Base-by-base conservation (phyloP, 2,797 vertebrate species). In the Pyrocephalus nanus region DNA sequence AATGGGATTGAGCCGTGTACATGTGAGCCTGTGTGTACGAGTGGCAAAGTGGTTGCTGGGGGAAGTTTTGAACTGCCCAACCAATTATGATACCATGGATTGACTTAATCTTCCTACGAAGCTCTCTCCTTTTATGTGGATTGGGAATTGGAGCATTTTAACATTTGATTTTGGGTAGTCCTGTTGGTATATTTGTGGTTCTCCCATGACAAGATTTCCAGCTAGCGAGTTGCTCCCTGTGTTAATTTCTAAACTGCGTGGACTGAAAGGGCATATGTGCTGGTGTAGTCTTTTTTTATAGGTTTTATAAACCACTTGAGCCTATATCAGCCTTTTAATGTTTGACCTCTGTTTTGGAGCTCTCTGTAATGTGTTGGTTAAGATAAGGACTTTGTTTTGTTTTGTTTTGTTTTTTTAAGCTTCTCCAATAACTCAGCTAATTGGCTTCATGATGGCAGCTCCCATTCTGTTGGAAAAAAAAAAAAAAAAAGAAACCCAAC, bases 301-400 rank as follows among this genome's bases (percentile, higher is more conserved):
- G 98, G 98, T 98, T 98, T 98, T 98, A 98, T 98, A 98, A 98
- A 98, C 98, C 98, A 97, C 96, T 97, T 87, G 93, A 98, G 97
- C 95, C 97, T 97, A 96, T 98, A 97, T 97, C 97, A 97, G 98
- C 98, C 91, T 98, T 97, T 97, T 97, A 97, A 97, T 96, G 94
- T 98, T 95, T 97, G 96, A 97, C 93, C 94, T 97, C 92, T 97
- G 97, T 95, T 97, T 96, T 92, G 96, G 96, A 96, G 88, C 79
- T 96, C 84, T 96, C 96, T 95, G 84, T 97, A 96, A 95, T 55
- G 91, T 96, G 73, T 96, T 95, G 97, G 81, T 96, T 97, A 97
- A 96, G 95, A 87, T 96, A 86, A 97, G 93, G 75, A 96, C 36
- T 94, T 79, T 1, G 2, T 6, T 5, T n/a, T 34, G 38, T 21